phyloP scores from a whole-genome alignment of 2,797 vertebrate species.

The Aphelocoma californica region DNA sequence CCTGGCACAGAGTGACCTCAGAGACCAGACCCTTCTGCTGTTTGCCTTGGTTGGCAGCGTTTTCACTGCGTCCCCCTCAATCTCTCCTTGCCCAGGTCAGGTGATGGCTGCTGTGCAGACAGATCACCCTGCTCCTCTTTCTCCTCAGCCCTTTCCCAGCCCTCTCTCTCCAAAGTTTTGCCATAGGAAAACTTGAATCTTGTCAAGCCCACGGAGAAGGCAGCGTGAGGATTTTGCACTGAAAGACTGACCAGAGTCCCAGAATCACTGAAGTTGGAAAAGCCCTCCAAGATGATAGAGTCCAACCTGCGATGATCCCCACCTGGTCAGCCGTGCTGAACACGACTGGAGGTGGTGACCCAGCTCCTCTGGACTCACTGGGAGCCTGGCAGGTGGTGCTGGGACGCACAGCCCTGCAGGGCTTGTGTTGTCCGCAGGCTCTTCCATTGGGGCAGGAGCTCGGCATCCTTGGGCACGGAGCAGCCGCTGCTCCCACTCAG shows the following conservation, averaged over 20 bases:
- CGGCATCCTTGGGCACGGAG: background rate
- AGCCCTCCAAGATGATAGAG: fast-evolving
- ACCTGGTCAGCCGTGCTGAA: background rate
- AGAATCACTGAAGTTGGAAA: fast-evolving
- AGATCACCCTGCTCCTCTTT: background rate
- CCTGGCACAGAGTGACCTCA: background rate
- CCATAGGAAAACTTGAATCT: fast-evolving
- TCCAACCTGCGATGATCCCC: fast-evolving
- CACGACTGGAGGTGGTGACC: fast-evolving
- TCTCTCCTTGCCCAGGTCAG: background rate
- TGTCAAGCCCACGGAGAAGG: background rate
- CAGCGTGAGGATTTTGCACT: too few species aligned
- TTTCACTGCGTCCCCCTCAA: fast-evolving
- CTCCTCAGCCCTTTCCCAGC: background rate
- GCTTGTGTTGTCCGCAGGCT: background rate
- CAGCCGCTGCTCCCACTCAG: fast-evolving
- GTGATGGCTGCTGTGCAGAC: background rate
- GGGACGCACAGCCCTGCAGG: background rate
- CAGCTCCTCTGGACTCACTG: background rate
- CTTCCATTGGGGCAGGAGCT: fast-evolving
- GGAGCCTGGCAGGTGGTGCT: background rate
- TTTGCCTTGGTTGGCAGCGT: background rate
- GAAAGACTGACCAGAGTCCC: background rate
- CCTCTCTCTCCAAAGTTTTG: background rate
- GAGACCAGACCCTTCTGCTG: background rate